These are phyloP conservation scores for Apodemus agrarius DNA, from an alignment of 2,797 vertebrate species.

Conservation along the genomic window DNA sequence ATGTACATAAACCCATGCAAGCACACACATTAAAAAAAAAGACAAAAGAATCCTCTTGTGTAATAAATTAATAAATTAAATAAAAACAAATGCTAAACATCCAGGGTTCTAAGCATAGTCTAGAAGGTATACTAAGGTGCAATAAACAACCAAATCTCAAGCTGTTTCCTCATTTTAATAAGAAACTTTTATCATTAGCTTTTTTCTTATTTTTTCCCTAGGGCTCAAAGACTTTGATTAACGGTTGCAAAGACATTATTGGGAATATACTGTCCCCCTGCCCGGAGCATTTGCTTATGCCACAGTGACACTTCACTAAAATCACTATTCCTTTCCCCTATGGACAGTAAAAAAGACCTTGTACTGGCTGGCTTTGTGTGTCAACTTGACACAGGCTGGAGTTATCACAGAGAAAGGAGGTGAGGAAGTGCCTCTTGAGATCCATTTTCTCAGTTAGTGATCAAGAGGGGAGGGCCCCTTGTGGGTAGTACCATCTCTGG, in stretches of 20 bases:
- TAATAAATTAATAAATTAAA: not conserved
- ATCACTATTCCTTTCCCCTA: conserved; percentile 44
- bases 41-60: not conserved
- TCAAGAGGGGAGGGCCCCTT: no score
- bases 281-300: not conserved
- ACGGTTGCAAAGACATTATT: not conserved
- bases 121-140: not conserved
- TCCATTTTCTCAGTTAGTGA: no score
- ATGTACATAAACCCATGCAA: not conserved
- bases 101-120: not conserved
- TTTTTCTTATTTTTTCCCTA: not conserved
- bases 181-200: not conserved
- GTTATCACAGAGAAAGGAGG: no score
- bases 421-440: no score
- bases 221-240: conserved; percentile 23
- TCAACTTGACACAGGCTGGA: no score
- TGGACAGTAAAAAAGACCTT: not conserved
- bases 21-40: not conserved
- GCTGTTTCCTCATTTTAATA: conserved; percentile 32
- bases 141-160: conserved; percentile 8
- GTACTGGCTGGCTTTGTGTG: no score
- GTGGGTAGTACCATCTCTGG: no score
- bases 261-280: not conserved
- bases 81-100: not conserved
- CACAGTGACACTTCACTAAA: conserved; percentile 19